phyloP scores from a whole-genome alignment of 1,140 invertebrate species.

The Lordiphosa stackelbergi region DNA sequence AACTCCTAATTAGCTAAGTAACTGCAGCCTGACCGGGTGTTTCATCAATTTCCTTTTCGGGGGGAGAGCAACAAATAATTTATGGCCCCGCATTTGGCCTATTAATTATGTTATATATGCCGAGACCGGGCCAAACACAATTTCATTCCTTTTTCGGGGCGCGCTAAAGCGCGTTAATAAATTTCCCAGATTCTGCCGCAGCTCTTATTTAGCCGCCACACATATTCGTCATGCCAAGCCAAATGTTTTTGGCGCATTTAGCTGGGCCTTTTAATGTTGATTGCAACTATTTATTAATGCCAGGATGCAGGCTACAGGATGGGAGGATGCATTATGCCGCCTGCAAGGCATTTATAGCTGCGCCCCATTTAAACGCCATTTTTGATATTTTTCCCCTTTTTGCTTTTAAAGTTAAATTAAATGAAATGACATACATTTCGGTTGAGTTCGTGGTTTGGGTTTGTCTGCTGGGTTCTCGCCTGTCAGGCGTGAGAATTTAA shows the following conservation, averaged over 20 bases:
- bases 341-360: constrained; percentile 25
- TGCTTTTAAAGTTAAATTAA: constrained; percentile 49
- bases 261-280: constrained; percentile 60
- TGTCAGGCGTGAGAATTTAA: constrained; percentile 66
- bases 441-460: constrained; percentile 15
- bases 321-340: constrained; percentile 5
- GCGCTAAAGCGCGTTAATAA: constrained; percentile 50
- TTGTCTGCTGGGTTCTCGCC: constrained; percentile 20
- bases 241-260: constrained; percentile 56
- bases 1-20: constrained; percentile 57
- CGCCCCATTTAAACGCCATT: constrained; percentile 56
- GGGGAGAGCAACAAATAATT: constrained; percentile 24
- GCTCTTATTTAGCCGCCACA: constrained; percentile 2
- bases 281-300: constrained; percentile 69
- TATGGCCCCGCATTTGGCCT: constrained; percentile 40
- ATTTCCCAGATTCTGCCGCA: constrained; percentile 21
- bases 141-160: constrained; percentile 15
- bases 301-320: constrained; percentile 15
- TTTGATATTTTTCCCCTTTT: constrained; percentile 21
- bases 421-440: constrained; percentile 47
- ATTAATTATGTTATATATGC: constrained; percentile 48
- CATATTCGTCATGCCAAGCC: constrained; percentile 40
- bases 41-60: constrained; percentile 18
- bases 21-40: constrained; percentile 13
- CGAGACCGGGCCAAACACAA: constrained; percentile 19